Conservation (phyloP, 2,797 vertebrate species). For the Sibirionetta formosa region DNA sequence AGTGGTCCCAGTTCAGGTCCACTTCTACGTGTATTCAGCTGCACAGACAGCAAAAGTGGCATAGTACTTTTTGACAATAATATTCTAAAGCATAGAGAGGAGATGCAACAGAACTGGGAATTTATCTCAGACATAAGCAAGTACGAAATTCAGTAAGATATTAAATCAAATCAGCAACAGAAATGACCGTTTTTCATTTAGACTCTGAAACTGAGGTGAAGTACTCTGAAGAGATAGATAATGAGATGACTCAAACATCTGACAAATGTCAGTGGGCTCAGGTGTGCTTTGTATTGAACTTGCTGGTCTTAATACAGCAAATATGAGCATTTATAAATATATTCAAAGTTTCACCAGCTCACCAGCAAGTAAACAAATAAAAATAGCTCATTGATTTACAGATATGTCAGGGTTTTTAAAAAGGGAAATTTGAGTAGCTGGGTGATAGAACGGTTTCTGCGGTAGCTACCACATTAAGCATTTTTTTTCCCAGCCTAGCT, state of each 20-base stretch:
- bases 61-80: neutral
- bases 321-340: constrained; percentile 41
- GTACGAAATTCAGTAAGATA: constrained; percentile 22
- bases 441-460: neutral
- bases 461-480: neutral
- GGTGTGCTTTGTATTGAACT: constrained; percentile 44
- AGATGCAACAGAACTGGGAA: neutral
- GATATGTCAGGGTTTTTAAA: neutral
- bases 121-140: constrained; percentile 15
- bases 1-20: neutral
- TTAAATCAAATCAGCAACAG: constrained; percentile 28
- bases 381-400: constrained; percentile 62
- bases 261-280: constrained; percentile 63
- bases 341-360: neutral
- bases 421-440: neutral
- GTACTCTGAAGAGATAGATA: constrained; percentile 45
- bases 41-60: neutral
- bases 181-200: constrained; percentile 15
- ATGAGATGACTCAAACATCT: constrained; percentile 47
- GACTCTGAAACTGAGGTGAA: constrained; percentile 48
- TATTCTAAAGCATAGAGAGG: neutral
- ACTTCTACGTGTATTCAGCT: neutral
- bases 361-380: constrained; percentile 40
- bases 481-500: neutral
- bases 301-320: constrained; percentile 19